Percentiles rank a stretch among this genome's conserved stretches.
Conservation (phyloP, 2,797 vertebrate species). For the Sebastes itinus region DNA sequence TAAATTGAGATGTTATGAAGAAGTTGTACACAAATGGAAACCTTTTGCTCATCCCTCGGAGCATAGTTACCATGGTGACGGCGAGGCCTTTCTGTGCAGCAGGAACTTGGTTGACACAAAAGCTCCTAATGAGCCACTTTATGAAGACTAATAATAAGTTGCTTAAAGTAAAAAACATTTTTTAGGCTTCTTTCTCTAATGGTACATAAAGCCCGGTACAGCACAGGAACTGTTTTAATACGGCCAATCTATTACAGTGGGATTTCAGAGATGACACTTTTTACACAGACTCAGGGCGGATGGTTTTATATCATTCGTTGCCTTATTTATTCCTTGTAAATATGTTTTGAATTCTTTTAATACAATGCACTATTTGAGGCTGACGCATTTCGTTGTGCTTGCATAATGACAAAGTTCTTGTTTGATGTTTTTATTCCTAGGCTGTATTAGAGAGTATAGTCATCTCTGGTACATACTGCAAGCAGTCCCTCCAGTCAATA, state of each 20-base stretch:
- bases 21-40: constrained; percentile 12
- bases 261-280: neutral
- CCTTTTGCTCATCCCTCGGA: constrained; percentile 5
- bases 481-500: neutral
- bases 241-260: neutral
- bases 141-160: neutral
- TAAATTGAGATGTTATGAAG: constrained; percentile 8
- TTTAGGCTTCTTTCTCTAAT: neutral
- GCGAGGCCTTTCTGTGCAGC: neutral
- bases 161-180: neutral
- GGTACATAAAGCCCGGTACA: neutral
- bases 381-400: neutral
- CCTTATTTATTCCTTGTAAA: neutral
- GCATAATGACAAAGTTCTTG: neutral
- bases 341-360: neutral
- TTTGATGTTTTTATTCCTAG: neutral
- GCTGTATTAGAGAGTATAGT: neutral
- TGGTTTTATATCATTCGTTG: neutral
- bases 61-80: constrained; percentile 41
- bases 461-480: neutral
- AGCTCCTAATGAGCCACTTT: neutral
- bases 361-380: too few relatives aligned
- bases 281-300: neutral
- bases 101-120: neutral
- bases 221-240: neutral